phyloP scores from a whole-genome alignment of 2,888 invertebrate genomes.

The Melinaea menophilus region DNA sequence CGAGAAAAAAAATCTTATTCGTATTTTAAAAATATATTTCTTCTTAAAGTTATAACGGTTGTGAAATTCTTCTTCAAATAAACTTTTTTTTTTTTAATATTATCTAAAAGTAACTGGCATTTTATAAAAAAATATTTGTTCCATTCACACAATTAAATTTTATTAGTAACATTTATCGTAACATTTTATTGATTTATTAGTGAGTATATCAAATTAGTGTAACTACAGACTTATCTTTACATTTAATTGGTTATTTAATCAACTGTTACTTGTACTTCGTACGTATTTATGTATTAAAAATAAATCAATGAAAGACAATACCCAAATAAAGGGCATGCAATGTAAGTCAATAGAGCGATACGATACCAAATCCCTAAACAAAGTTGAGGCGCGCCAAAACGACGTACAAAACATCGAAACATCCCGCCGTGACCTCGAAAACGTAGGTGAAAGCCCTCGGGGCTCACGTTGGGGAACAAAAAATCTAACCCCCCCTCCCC shows the following conservation, averaged over 20 bases:
- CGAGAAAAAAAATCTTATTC: slow-evolving; percentile 14
- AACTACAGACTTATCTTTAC: neutral
- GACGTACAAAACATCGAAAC: slow-evolving; percentile 67
- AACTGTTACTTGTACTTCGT: too few relatives aligned
- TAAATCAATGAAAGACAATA: too few relatives aligned
- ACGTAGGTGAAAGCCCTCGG: slow-evolving; percentile 77
- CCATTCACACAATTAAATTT: slow-evolving; percentile 1
- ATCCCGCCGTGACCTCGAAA: slow-evolving; percentile 76
- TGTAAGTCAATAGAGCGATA: slow-evolving; percentile 33
- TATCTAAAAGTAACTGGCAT: neutral
- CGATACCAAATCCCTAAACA: slow-evolving; percentile 43
- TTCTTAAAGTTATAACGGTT: too few relatives aligned
- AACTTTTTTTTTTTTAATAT: too few relatives aligned
- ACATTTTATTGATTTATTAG: neutral
- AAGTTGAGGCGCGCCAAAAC: slow-evolving; percentile 54
- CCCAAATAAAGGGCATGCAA: slow-evolving; percentile 8
- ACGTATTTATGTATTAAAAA: too few relatives aligned
- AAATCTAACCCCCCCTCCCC: slow-evolving; percentile 70
- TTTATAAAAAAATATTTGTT: neutral
- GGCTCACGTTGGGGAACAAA: slow-evolving; percentile 74
- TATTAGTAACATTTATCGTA: neutral
- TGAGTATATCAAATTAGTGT: neutral
- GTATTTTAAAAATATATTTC: too few relatives aligned
- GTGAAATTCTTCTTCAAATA: too few relatives aligned
- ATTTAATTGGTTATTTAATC: neutral